Conservation (phyloP, 2,797 vertebrate species). For the Ibycter americanus region DNA sequence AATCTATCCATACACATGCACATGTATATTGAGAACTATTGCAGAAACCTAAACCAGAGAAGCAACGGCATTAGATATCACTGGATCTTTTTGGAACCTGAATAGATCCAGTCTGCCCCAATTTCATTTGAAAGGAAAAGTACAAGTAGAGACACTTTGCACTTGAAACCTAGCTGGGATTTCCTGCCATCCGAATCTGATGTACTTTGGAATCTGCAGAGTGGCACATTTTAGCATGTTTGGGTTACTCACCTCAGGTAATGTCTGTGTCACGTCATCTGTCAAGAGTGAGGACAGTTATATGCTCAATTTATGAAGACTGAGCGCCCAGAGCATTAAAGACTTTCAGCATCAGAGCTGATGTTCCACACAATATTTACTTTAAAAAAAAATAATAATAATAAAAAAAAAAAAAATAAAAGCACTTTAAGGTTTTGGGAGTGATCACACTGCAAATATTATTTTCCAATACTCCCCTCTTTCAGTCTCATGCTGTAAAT, state of each 20-base stretch:
- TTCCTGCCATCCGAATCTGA: background rate
- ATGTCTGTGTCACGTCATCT: background rate
- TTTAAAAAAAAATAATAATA: background rate
- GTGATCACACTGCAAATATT: background rate
- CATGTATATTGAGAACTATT: background rate
- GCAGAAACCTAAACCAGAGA: background rate
- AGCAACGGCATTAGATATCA: background rate
- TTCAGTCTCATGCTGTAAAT: background rate
- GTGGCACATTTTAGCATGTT: background rate
- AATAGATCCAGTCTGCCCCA: background rate
- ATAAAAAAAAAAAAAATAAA: background rate
- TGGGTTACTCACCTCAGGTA: background rate
- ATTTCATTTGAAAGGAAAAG: background rate
- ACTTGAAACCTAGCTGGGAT: background rate
- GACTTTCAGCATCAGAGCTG: background rate
- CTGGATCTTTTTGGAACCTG: background rate
- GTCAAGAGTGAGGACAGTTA: background rate
- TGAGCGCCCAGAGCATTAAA: background rate
- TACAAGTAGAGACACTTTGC: background rate
- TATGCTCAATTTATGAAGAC: background rate
- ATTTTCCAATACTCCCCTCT: accelerated
- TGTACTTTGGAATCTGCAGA: background rate
- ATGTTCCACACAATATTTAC: background rate
- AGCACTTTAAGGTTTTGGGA: background rate
- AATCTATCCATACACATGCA: background rate